Conservation (phyloP, 2,113 vertebrate genomes). For the Cochlearius cochlearius region DNA sequence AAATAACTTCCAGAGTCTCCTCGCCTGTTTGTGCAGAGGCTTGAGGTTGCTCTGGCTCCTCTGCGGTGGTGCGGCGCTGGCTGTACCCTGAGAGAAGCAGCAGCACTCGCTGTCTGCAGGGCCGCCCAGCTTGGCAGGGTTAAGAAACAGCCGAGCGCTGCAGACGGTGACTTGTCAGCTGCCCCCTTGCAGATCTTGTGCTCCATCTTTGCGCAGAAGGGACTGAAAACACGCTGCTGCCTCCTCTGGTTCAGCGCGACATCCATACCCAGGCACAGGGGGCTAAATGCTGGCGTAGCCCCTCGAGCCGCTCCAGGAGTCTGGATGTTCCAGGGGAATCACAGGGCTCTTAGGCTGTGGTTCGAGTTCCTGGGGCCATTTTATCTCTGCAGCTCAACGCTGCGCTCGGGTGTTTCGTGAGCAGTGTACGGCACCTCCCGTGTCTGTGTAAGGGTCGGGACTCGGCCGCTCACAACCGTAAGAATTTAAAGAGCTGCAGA, state of each 20-base stretch:
- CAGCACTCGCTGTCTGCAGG: background rate
- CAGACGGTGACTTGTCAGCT: background rate
- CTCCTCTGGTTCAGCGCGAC: background rate
- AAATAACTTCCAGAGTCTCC: background rate
- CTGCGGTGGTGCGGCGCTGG: background rate
- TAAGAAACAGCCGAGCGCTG: background rate
- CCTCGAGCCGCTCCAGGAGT: background rate
- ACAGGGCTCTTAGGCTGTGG: background rate
- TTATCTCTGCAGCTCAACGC: background rate
- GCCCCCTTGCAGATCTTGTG: background rate
- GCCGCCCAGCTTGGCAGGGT: background rate
- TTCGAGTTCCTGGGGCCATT: background rate
- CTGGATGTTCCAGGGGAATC: background rate
- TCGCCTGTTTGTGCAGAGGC: background rate
- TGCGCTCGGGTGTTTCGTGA: too few relatives aligned
- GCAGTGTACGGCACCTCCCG: background rate
- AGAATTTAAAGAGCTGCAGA: background rate
- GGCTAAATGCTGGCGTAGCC: background rate
- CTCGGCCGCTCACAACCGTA: accelerated
- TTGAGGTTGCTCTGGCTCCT: background rate
- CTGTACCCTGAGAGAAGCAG: background rate
- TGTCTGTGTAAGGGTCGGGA: too few relatives aligned
- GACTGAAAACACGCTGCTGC: background rate
- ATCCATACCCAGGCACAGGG: background rate
- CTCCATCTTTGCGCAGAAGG: background rate